Percentiles rank a stretch among this genome's conserved stretches.
phyloP scores from a whole-genome alignment of 2,888 invertebrate species.

The Tenthredo notha region DNA sequence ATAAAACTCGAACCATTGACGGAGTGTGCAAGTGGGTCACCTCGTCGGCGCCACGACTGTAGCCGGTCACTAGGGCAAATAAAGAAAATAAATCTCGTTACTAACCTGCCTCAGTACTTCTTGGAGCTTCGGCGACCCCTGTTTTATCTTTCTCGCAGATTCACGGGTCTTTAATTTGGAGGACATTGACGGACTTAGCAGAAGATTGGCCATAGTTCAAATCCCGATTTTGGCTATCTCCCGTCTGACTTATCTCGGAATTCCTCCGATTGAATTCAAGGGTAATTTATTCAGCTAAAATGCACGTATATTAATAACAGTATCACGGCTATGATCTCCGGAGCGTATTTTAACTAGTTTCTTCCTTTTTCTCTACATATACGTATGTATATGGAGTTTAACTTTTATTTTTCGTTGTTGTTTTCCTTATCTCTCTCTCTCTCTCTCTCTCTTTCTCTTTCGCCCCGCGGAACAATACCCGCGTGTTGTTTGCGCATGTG shows the following conservation, averaged over 20 bases:
- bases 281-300: background rate
- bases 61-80: background rate
- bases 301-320: background rate
- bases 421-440: background rate
- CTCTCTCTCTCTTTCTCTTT: background rate
- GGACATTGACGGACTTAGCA: slow-evolving; percentile 62
- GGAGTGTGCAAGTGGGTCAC: slow-evolving; percentile 49
- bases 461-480: background rate
- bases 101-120: slow-evolving; percentile 77
- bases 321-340: slow-evolving; percentile 5
- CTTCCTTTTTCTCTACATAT: background rate
- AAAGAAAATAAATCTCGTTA: slow-evolving; percentile 43
- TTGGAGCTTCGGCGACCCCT: slow-evolving; percentile 75
- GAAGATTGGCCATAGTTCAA: slow-evolving; percentile 63
- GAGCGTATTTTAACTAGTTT: background rate
- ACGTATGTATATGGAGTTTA: background rate
- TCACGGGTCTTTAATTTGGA: slow-evolving; percentile 68
- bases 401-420: slow-evolving; percentile 1
- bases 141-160: slow-evolving; percentile 67
- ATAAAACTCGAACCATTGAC: slow-evolving; percentile 42
- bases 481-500: slow-evolving; percentile 16
- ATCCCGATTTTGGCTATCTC: background rate
- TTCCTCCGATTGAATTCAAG: background rate
- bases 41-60: background rate
- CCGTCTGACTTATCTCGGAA: background rate